These are phyloP conservation scores for Sebastes glaucus DNA, from an alignment of 2,797 vertebrate species.

Conservation along the genomic window DNA sequence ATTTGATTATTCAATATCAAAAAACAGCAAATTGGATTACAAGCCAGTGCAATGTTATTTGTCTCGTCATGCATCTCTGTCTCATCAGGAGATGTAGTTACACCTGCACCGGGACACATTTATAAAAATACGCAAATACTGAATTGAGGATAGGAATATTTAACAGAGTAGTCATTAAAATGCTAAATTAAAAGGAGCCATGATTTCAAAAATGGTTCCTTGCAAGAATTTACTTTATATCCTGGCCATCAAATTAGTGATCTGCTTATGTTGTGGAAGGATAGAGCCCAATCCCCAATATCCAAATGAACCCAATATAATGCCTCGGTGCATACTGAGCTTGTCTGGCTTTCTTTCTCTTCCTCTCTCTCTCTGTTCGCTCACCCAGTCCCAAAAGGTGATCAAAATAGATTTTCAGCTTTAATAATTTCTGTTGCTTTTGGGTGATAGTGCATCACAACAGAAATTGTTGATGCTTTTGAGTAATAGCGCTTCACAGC, in stretches of 20 bases:
- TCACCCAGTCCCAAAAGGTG: neutral
- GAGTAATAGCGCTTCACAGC: neutral
- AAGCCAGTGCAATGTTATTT: neutral
- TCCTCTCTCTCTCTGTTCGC: neutral
- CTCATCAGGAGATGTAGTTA: neutral
- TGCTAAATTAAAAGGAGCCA: neutral
- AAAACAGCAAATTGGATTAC: neutral
- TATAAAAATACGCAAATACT: neutral
- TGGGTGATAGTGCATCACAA: neutral
- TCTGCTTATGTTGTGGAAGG: neutral
- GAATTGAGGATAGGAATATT: neutral
- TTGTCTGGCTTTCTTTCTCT: neutral
- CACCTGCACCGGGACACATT: neutral
- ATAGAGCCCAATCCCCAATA: neutral
- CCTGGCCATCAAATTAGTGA: neutral
- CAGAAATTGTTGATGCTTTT: neutral
- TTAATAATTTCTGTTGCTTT: neutral
- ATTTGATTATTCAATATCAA: neutral
- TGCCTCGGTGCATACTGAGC: neutral
- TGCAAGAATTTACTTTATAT: neutral
- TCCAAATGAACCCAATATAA: neutral
- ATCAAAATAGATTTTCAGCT: neutral
- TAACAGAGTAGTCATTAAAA: neutral
- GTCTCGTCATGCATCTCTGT: neutral
- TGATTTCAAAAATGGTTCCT: neutral